Evolutionary conservation across 2,888 invertebrate genomes (phyloP).

Genomic region (Rhopalosiphum nymphaeae): DNA sequence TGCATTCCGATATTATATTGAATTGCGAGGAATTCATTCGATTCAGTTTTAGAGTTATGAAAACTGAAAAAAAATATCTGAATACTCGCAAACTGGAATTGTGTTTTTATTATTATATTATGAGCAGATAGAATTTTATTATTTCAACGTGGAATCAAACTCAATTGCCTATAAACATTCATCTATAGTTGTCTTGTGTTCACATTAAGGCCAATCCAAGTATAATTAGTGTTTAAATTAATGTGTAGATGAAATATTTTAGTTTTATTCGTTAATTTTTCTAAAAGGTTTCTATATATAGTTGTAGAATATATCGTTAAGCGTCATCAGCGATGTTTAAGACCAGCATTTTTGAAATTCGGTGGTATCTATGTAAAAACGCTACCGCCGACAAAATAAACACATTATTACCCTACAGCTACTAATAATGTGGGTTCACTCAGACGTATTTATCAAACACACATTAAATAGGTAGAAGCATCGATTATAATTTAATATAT

Average conservation of each 20-base stretch:
- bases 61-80: not conserved
- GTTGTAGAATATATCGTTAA: not conserved
- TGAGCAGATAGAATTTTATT: not conserved
- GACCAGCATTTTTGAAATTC: not conserved
- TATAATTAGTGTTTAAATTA: not conserved
- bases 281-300: not conserved
- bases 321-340: not conserved
- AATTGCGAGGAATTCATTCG: not conserved
- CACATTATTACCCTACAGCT: not conserved
- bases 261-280: not conserved
- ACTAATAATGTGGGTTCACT: not conserved
- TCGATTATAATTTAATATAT: not conserved
- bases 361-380: not conserved
- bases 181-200: not conserved
- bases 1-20: not conserved
- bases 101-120: not conserved
- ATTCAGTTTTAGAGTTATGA: not conserved
- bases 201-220: not conserved
- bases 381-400: not conserved
- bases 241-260: not conserved
- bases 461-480: not conserved
- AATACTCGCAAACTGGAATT: not conserved
- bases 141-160: not conserved
- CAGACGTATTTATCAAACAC: not conserved
- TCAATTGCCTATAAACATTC: not conserved